These are phyloP conservation scores for Penaeus vannamei DNA, from an alignment of 1,140 invertebrate species.

Conservation along the genomic window DNA sequence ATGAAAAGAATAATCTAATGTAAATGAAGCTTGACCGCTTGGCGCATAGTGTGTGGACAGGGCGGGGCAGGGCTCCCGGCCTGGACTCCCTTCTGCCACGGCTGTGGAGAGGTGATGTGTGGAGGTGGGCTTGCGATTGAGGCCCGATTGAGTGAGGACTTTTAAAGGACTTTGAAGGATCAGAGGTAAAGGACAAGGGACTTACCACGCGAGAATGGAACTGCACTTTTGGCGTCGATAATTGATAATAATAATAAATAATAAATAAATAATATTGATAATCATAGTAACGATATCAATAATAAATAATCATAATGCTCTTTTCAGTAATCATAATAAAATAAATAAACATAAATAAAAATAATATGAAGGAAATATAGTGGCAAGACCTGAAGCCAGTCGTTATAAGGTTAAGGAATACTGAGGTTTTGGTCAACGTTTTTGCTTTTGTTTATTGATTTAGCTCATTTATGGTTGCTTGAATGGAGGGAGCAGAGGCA, in stretches of 20 bases:
- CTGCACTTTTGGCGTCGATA: constrained; percentile 38
- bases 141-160: constrained; percentile 8
- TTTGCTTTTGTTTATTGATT: not conserved
- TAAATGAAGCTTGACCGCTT: no score
- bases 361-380: not conserved
- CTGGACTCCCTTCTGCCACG: no score
- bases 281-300: no score
- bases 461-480: constrained; percentile 8
- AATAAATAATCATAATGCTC: no score
- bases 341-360: constrained; percentile 30
- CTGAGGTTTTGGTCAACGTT: constrained; percentile 33
- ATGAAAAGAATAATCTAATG: no score
- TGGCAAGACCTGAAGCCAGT: constrained; percentile 39
- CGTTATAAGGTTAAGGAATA: constrained; percentile 41
- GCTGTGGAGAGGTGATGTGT: no score
- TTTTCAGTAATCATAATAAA: constrained; percentile 4
- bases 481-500: constrained; percentile 35
- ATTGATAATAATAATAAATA: no score
- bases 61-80: no score
- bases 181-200: constrained; percentile 44
- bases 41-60: no score
- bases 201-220: constrained; percentile 50
- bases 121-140: not conserved
- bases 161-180: constrained; percentile 48
- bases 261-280: no score